Evolutionary conservation across 2,797 vertebrate genomes (phyloP).

Genomic region (Rhincodon typus): DNA sequence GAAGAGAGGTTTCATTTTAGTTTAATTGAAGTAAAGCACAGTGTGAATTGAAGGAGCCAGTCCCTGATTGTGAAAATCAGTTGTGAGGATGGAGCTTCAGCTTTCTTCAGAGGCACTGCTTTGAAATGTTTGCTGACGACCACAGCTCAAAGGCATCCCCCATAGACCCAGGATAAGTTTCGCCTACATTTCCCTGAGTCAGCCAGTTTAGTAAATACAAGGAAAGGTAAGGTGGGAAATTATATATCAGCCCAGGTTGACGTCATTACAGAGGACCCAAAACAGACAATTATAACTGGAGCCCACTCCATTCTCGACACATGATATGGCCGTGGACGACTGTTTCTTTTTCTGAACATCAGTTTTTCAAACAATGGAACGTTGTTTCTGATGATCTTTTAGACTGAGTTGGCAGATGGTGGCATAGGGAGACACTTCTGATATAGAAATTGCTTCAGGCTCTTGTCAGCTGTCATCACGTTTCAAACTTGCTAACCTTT

Average conservation of each 20-base stretch:
- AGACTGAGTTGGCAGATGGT: not conserved
- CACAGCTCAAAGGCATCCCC: not conserved
- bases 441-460: slow-evolving; percentile 1
- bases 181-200: not conserved
- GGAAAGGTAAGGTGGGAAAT: not conserved
- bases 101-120: not conserved
- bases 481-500: not conserved
- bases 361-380: not conserved
- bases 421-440: not conserved
- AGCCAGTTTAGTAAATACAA: not conserved
- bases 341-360: not conserved
- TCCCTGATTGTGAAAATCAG: too few relatives aligned
- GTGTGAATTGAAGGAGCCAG: not conserved
- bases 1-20: not conserved
- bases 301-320: not conserved
- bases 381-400: too few relatives aligned
- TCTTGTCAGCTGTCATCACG: not conserved
- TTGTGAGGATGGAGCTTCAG: not conserved
- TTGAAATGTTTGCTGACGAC: not conserved
- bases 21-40: not conserved
- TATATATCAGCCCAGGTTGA: not conserved
- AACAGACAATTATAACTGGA: not conserved
- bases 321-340: not conserved
- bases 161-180: not conserved
- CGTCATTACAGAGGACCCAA: too few relatives aligned